Evolutionary conservation across 2,888 invertebrate genomes (phyloP).

Genomic region (Liopterus haemorrhoidalis): DNA sequence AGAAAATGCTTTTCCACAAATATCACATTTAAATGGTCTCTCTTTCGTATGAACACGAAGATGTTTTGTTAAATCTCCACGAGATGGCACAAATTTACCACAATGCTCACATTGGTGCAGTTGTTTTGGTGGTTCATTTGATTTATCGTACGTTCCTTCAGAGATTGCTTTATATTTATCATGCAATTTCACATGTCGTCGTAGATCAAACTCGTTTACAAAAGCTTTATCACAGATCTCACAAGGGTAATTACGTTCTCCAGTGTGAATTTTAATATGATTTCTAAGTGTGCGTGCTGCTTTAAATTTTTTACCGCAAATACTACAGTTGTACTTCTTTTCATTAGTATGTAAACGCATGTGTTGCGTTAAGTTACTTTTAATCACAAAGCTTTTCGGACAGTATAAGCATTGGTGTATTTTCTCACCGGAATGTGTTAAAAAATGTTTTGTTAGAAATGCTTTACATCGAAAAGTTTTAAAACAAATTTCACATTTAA

Average conservation of each 20-base stretch:
- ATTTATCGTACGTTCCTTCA: slow-evolving; percentile 28
- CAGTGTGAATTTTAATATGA: slow-evolving; percentile 32
- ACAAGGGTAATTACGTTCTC: slow-evolving; percentile 32
- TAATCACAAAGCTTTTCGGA: slow-evolving; percentile 31
- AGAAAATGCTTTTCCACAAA: slow-evolving; percentile 31
- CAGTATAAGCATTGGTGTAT: slow-evolving; percentile 32
- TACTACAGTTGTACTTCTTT: slow-evolving; percentile 27
- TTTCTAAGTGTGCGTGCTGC: slow-evolving; percentile 28
- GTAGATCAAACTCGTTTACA: slow-evolving; percentile 30
- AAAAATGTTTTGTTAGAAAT: slow-evolving; percentile 30
- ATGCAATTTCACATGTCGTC: slow-evolving; percentile 30
- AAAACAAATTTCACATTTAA: slow-evolving; percentile 29
- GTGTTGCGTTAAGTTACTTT: slow-evolving; percentile 32
- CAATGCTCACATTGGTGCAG: slow-evolving; percentile 31
- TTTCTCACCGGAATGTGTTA: slow-evolving; percentile 27
- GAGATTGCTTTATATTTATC: slow-evolving; percentile 28
- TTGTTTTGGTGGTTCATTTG: slow-evolving; percentile 28
- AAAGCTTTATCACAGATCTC: slow-evolving; percentile 33
- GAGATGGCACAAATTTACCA: slow-evolving; percentile 29
- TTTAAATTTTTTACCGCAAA: slow-evolving; percentile 32
- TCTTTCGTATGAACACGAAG: slow-evolving; percentile 29
- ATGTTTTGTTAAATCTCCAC: slow-evolving; percentile 30
- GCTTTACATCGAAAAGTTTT: slow-evolving; percentile 27
- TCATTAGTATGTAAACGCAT: slow-evolving; percentile 29
- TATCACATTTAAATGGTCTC: slow-evolving; percentile 29